These are phyloP conservation scores for Vultur gryphus DNA, from an alignment of 2,797 vertebrate species.

Conservation along the genomic window DNA sequence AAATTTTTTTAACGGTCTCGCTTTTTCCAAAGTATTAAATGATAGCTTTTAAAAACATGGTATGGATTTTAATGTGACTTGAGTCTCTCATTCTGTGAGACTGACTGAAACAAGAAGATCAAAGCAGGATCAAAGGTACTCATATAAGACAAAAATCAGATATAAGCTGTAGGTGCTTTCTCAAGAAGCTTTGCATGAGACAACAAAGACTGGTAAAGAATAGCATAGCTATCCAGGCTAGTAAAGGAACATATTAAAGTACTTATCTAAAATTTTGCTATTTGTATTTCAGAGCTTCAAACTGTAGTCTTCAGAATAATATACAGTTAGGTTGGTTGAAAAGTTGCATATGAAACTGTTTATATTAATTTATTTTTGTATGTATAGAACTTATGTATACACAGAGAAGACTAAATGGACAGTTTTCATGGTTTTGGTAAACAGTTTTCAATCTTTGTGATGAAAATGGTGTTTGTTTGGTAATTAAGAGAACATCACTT, in stretches of 20 bases:
- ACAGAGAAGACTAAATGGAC: not conserved
- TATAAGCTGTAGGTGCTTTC: not conserved
- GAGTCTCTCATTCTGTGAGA: not conserved
- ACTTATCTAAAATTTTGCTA: not conserved
- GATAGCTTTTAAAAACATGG: not conserved
- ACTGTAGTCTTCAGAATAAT: not conserved
- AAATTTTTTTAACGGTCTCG: not conserved
- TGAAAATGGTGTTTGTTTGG: not conserved
- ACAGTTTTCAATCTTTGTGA: not conserved
- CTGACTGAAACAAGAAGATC: not conserved
- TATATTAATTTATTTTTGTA: not conserved
- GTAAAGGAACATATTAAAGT: not conserved
- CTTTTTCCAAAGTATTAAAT: not conserved
- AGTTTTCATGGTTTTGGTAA: not conserved
- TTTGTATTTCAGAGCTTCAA: not conserved
- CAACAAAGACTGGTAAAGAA: not conserved
- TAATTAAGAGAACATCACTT: not conserved
- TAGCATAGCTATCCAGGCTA: not conserved
- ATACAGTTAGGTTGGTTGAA: not conserved
- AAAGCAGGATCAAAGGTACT: constrained; percentile 9
- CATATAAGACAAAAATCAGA: not conserved
- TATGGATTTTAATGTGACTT: not conserved
- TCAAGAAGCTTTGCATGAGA: not conserved
- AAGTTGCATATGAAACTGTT: not conserved
- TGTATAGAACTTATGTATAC: rapidly evolving